phyloP scores from a whole-genome alignment of 2,113 vertebrate genomes.

The Hemiscyllium ocellatum region DNA sequence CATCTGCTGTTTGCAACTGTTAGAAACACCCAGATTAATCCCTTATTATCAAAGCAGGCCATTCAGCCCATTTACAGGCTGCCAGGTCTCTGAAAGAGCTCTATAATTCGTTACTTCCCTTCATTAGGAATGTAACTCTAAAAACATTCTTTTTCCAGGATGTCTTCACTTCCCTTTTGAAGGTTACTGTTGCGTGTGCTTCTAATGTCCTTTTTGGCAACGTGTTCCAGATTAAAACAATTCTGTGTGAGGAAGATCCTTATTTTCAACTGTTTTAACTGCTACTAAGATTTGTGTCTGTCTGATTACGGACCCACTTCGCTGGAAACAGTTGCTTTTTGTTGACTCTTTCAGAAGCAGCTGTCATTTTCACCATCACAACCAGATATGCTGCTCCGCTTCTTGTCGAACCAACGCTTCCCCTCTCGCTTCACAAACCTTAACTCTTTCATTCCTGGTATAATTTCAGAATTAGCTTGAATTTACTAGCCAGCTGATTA shows the following conservation, averaged over 20 bases:
- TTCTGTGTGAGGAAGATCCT: background rate
- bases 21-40: background rate
- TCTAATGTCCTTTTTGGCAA: background rate
- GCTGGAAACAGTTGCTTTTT: background rate
- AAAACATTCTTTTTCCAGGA: too few relatives aligned
- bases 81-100: background rate
- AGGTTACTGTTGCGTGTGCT: background rate
- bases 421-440: background rate
- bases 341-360: background rate
- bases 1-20: background rate
- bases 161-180: background rate
- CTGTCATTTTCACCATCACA: background rate
- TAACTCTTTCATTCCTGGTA: background rate
- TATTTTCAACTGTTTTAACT: background rate
- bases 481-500: background rate
- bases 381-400: background rate
- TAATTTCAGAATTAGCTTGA: background rate
- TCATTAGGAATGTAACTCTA: too few relatives aligned
- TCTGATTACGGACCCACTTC: background rate
- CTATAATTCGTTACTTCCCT: background rate
- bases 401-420: background rate
- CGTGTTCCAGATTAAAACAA: background rate
- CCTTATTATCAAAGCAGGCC: background rate
- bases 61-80: background rate
- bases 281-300: background rate